Base-by-base conservation (phyloP, 2,888 invertebrate species). In the Sclerodermus sp. region DNA sequence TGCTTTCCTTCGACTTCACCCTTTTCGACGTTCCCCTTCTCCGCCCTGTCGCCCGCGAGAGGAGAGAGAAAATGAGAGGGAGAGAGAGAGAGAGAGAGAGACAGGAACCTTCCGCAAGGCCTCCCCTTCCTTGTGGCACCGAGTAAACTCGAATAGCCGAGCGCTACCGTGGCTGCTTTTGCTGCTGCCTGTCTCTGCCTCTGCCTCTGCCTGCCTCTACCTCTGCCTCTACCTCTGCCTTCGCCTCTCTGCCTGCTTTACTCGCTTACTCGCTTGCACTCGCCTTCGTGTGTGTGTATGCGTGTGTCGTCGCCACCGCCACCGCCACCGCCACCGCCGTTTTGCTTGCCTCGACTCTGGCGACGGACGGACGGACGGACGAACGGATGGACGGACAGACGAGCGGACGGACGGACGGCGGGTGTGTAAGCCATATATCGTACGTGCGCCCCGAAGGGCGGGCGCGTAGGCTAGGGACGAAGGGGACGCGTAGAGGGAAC, bases 121-220 rank as follows among this genome's bases (percentile, higher is more conserved):
- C 23, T 42, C 45, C 1, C 53, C 42, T 40, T 47, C 46, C 32
- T 42, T 23, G 31, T 18, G 41, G 53, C 50, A 47, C 51, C 55
- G 54, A 23, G 23, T 23, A 54, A 64, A 64, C 62, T 62, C 65
- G 66, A 66, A 65, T 65, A 66, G 65, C 62, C 51, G 52, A 66
- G 60, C 61, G 46, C 63, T 62, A 54, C 53, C 58, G 58, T 58
- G 47, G 23, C 23, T 23, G 23, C 23, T 23, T 23, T 23, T 23
- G 23, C 23, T 23, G 23, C 4, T n/a, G n/a, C 53, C 39, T 51
- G 40, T 47, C 51, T 47, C 46, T 45, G 17, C 45, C 42, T 37
- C 30, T 47, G 41, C 30, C 18, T 15, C 41, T 13, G 14, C 14
- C 16, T 18, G n/a, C n/a, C 12, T 41, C 32, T 12, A 13, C 34